A percentile compares a stretch with the other conserved stretches of the same genome.
Evolutionary conservation across 2,797 vertebrate genomes (phyloP).

Genomic region (Sebastes oblongus): DNA sequence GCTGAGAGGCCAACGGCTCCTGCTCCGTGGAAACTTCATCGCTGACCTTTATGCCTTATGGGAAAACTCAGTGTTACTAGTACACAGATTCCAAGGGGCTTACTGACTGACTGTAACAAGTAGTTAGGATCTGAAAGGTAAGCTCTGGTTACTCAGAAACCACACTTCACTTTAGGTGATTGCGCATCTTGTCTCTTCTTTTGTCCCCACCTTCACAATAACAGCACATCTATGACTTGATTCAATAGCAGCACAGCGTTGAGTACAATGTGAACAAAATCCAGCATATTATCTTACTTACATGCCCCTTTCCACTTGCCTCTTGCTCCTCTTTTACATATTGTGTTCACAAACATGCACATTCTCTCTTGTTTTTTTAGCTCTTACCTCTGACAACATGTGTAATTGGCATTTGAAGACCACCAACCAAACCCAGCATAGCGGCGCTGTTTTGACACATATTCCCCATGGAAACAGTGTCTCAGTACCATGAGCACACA

Average conservation of each 20-base stretch:
- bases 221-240: not conserved
- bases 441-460: slow-evolving; percentile 53
- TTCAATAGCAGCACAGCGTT: not conserved
- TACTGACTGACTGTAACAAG: slow-evolving; percentile 2
- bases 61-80: slow-evolving; percentile 34
- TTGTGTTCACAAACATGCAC: slow-evolving; percentile 30
- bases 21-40: slow-evolving; percentile 48
- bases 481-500: not conserved
- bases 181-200: not conserved
- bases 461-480: slow-evolving; percentile 38
- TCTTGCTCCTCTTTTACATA: not conserved
- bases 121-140: slow-evolving; percentile 12
- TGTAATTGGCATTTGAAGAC: slow-evolving; percentile 41
- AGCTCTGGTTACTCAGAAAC: slow-evolving; percentile 7
- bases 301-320: not conserved
- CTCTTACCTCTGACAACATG: slow-evolving; percentile 20
- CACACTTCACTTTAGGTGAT: not conserved
- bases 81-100: slow-evolving; percentile 7
- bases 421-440: slow-evolving; percentile 16
- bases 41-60: slow-evolving; percentile 7
- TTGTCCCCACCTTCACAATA: not conserved
- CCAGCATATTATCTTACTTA: not conserved
- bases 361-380: slow-evolving; percentile 45
- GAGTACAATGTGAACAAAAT: slow-evolving; percentile 11
- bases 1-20: not conserved